phyloP scores from a whole-genome alignment of 2,888 invertebrate genomes.

The Drosophila barbarae region DNA sequence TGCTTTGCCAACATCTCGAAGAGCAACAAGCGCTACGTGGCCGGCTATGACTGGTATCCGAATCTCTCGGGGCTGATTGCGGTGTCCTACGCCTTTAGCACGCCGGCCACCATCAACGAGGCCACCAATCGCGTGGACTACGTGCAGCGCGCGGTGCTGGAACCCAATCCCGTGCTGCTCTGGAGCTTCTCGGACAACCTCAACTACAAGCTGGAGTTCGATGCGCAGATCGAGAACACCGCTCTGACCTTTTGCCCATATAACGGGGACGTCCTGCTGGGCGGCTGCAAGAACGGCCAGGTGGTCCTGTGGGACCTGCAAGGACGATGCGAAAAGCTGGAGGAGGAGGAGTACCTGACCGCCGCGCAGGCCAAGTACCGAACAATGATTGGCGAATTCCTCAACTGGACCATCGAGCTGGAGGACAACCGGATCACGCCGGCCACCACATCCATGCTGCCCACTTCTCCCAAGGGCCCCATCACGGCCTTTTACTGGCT shows the following conservation, averaged over 20 bases:
- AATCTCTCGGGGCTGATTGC: slow-evolving; percentile 85
- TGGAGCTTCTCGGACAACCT: slow-evolving; percentile 88
- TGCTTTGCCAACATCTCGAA: slow-evolving; percentile 84
- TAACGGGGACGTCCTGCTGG: slow-evolving; percentile 85
- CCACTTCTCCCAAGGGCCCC: slow-evolving; percentile 83
- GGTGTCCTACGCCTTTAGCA: slow-evolving; percentile 84
- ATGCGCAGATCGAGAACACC: slow-evolving; percentile 85
- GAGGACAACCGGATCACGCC: slow-evolving; percentile 82
- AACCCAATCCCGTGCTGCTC: slow-evolving; percentile 84
- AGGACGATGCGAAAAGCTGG: slow-evolving; percentile 83
- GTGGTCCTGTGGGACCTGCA: slow-evolving; percentile 86
- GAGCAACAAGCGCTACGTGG: slow-evolving; percentile 85
- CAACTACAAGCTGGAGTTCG: slow-evolving; percentile 85
- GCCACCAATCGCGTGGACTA: slow-evolving; percentile 78
- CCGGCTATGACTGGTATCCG: slow-evolving; percentile 86
- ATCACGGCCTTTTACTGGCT: slow-evolving; percentile 86
- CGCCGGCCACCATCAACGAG: slow-evolving; percentile 77
- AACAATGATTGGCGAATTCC: slow-evolving; percentile 82
- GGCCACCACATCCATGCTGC: slow-evolving; percentile 83
- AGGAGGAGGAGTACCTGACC: slow-evolving; percentile 83
- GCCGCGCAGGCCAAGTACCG: slow-evolving; percentile 84
- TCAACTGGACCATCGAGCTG: slow-evolving; percentile 86
- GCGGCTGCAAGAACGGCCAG: slow-evolving; percentile 87
- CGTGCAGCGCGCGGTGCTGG: slow-evolving; percentile 82
- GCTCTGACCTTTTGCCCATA: slow-evolving; percentile 85